Evolutionary conservation across 2,113 vertebrate species (phyloP).

Genomic region (Hemicordylus capensis): DNA sequence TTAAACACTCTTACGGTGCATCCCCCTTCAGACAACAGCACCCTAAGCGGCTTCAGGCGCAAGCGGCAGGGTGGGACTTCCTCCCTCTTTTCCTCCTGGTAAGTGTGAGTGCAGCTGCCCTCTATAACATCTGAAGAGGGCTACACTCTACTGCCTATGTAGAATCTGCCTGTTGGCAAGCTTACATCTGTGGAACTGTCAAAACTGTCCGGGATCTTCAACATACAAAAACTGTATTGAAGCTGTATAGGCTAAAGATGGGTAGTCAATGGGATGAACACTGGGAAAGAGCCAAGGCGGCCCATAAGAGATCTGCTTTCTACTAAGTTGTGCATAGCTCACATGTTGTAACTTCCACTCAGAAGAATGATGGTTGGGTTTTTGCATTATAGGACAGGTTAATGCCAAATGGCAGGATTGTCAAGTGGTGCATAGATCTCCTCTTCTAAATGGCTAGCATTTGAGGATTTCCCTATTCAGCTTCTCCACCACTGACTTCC

Average conservation of each 20-base stretch:
- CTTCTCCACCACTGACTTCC: conserved; percentile 11
- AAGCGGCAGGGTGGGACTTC: too few relatives aligned
- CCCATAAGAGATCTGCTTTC: background rate
- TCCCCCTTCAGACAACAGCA: too few relatives aligned
- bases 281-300: background rate
- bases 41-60: too few relatives aligned
- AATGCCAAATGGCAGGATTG: background rate
- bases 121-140: too few relatives aligned
- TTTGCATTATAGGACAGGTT: background rate
- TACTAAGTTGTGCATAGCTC: background rate
- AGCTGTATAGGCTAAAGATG: background rate
- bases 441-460: background rate
- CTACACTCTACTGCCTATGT: too few relatives aligned
- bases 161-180: too few relatives aligned
- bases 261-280: background rate
- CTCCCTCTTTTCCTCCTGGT: too few relatives aligned
- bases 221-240: too few relatives aligned
- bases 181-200: too few relatives aligned
- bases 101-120: too few relatives aligned
- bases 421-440: background rate
- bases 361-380: background rate
- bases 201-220: background rate
- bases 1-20: too few relatives aligned
- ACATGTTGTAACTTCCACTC: background rate
- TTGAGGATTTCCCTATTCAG: conserved; percentile 45